A percentile compares a stretch with the other conserved stretches of the same genome.
Conservation (phyloP, 2,888 invertebrate genomes). For the Limnephilus lunatus region DNA sequence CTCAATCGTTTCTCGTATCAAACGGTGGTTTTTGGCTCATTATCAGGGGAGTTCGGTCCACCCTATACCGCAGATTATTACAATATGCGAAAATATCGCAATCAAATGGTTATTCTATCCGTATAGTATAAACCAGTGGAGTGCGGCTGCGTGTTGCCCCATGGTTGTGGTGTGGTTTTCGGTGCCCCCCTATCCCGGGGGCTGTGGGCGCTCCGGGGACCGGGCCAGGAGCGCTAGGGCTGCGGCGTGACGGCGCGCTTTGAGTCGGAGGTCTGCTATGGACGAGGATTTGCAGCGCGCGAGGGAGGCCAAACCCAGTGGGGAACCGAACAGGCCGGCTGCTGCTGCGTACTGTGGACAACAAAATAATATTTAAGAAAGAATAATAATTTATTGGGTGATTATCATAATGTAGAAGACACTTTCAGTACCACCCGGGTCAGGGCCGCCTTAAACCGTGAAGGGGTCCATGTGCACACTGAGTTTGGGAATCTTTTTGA, state of each 20-base stretch:
- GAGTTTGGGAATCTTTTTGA: too few relatives aligned
- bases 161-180: too few relatives aligned
- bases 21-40: background rate
- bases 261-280: slow-evolving; percentile 94
- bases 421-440: background rate
- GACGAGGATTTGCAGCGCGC: slow-evolving; percentile 92
- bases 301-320: slow-evolving; percentile 88
- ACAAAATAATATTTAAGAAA: background rate
- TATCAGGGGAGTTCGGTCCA: background rate
- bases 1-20: too few relatives aligned
- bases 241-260: slow-evolving; percentile 95
- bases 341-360: slow-evolving; percentile 80
- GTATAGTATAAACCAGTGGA: too few relatives aligned
- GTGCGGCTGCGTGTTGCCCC: too few relatives aligned
- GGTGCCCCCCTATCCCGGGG: slow-evolving; percentile 57
- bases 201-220: slow-evolving; percentile 67
- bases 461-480: too few relatives aligned
- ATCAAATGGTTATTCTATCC: too few relatives aligned
- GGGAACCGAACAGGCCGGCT: slow-evolving; percentile 79
- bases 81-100: background rate
- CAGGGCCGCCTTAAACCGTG: too few relatives aligned
- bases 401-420: background rate
- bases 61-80: background rate
- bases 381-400: too few relatives aligned
- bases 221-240: slow-evolving; percentile 84